Evolutionary conservation across 2,888 invertebrate genomes (phyloP), one percentile per base, ranked within the genome.

Genomic region (Cosmia trapezina): DNA sequence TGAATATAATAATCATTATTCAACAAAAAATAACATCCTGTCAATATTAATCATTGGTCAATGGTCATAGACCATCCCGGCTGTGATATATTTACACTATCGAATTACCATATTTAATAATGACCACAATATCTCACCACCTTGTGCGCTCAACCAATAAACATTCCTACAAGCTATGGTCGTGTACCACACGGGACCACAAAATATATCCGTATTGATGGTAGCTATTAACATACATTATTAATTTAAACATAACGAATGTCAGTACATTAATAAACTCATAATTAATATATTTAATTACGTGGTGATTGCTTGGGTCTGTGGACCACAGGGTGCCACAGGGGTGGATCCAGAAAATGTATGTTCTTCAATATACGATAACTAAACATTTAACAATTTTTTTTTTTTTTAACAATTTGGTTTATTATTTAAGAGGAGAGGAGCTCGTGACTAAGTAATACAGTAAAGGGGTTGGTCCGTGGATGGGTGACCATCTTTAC

Each of bases 71-170:
- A 51, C 9, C 11, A 51, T 51, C 51, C 28, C 14, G 11, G n/a
- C 51, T 19, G 47, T 54, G 45, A 74, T 64, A 69, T 61, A 79
- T 59, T 63, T 57, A 73, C 72, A 70, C 67, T n/a, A 72, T 76
- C 19, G 22, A 61, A 73, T 80, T 80, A 70, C 70, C 76, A 81
- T 81, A 78, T 80, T 70, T 76, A 56, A 81, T 76, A 85, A 78
- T 65, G 66, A 69, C 17, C 51, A 62, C 56, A 19, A 64, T 81
- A 84, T 84, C 57, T 81, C 76, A 85, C 57, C 47, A 51, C 61
- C 14, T 51, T 51, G 71, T 64, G 47, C 60, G 56, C 51, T 60
- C 7, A n/a, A 54, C 28, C 8, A 64, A 69, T 68, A 60, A 53
- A 70, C 64, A 73, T 64, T 61, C 62, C 33, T 68, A 47, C 4